Evolutionary conservation across 2,888 invertebrate genomes (phyloP), one percentile per base, ranked within the genome.

Genomic region (Toxonevra muliebris): DNA sequence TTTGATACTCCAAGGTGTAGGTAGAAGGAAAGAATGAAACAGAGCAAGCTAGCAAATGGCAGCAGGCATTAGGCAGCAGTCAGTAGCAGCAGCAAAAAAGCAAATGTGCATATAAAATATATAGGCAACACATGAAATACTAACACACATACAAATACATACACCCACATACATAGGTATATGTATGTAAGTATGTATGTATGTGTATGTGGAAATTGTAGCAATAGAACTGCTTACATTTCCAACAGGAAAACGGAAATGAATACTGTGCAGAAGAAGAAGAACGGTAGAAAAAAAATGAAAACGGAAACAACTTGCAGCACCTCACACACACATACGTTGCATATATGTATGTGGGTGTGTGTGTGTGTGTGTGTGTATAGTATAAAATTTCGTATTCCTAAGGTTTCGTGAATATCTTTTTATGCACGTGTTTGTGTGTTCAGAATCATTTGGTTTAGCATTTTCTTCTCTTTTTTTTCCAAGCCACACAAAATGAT

Each of bases 191-290:
- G n/a, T n/a, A 57, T 53, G 17, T 53, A 53, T 53, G 53, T 53
- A 17, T 53, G 53, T 53, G 17, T 15, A 54, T 19, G 41, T 30
- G 12, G 20, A 19, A 45, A 11, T 43, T 43, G 13, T 60, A 55
- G 59, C 20, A 7, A 20, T 45, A 59, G 17, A 12, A 7, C 11
- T n/a, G 9, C 5, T 8, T 3, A 15, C 55, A 5, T 30, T 55
- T 40, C n/a, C 59, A 20, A 19, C 54, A 63, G 62, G 54, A 63
- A 63, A n/a, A 10, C 53, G 62, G 62, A 63, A 63, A 63, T 63
- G 62, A 55, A 63, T 54, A 54, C 54, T 53, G 62, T 55, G 30
- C 30, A 42, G 42, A 45, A 63, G 55, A 63, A 30, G 30, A 2
- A 63, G 55, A 63, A 30, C 3, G 3, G 30, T 7, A 4, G 30